Conservation (phyloP, 2,113 vertebrate genomes). For the Nansenia antarctica region DNA sequence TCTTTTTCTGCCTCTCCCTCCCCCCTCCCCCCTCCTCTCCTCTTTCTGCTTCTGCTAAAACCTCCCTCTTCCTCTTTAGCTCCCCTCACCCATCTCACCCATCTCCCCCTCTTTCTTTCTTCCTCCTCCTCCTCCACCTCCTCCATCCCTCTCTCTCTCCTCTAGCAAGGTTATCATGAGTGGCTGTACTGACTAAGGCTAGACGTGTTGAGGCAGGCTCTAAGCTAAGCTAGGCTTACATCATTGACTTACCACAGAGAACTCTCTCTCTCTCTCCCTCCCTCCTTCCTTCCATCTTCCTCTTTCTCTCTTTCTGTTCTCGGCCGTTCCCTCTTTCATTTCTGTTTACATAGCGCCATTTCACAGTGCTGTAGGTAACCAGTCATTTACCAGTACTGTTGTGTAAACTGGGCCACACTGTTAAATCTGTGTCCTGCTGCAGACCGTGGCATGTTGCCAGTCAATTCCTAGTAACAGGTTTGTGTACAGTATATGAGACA, state of each 20-base stretch:
- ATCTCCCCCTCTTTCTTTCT: neutral
- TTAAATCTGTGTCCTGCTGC: too few relatives aligned
- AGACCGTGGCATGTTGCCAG: too few relatives aligned
- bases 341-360: neutral
- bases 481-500: too few relatives aligned
- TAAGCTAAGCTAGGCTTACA: slow-evolving; percentile 23
- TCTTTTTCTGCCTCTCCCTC: slow-evolving; percentile 20
- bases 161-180: neutral
- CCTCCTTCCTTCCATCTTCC: neutral
- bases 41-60: neutral
- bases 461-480: too few relatives aligned
- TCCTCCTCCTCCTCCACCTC: neutral
- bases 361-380: neutral
- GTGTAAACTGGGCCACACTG: too few relatives aligned
- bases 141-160: neutral
- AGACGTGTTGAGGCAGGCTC: slow-evolving; percentile 41
- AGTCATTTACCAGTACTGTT: too few relatives aligned
- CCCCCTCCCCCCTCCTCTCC: slow-evolving; percentile 7
- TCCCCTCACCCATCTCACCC: neutral
- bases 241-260: slow-evolving; percentile 32
- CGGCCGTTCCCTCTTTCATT: too few relatives aligned
- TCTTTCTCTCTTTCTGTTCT: too few relatives aligned
- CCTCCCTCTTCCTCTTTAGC: neutral
- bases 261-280: neutral
- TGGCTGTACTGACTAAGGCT: slow-evolving; percentile 10